Evolutionary conservation across 2,888 invertebrate species (phyloP).

Genomic region (Julus scanicus): DNA sequence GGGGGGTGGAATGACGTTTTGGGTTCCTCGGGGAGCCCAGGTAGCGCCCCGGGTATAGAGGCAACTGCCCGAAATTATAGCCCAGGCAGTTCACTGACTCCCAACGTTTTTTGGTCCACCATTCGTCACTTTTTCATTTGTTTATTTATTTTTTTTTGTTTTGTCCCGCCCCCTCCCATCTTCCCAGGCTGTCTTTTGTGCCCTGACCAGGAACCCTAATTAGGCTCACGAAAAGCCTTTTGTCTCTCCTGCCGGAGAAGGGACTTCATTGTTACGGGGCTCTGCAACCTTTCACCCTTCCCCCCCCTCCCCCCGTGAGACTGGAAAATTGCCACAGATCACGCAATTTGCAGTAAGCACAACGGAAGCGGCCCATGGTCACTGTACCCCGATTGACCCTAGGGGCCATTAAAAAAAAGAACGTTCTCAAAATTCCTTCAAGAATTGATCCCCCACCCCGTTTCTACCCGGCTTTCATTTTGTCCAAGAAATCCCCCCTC

Average conservation of each 20-base stretch:
- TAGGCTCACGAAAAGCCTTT: background rate
- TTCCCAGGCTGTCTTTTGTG: conserved; percentile 33
- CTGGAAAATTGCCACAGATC: background rate
- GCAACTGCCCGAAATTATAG: conserved; percentile 3
- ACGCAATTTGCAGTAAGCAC: background rate
- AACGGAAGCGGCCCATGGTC: background rate
- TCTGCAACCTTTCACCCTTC: background rate
- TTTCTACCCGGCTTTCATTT: no score
- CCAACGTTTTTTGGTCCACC: conserved; percentile 37
- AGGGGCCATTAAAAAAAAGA: no score
- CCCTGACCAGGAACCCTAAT: conserved; percentile 26
- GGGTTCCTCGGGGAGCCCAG: background rate
- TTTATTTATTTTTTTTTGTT: background rate
- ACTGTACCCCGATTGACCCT: background rate
- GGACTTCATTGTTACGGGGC: background rate
- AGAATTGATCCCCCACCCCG: no score
- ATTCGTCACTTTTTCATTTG: conserved; percentile 47
- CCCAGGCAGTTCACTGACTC: conserved; percentile 32
- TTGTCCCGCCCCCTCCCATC: background rate
- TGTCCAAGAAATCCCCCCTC: no score
- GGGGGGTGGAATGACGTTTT: no score
- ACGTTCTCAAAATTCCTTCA: no score
- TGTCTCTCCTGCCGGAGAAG: background rate
- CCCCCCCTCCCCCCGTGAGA: background rate
- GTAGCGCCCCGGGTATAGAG: background rate